Percentiles rank a stretch among this genome's conserved stretches.
These are phyloP conservation scores for Zaprionus nigranus DNA, from an alignment of 1,140 invertebrate species.

Conservation along the genomic window DNA sequence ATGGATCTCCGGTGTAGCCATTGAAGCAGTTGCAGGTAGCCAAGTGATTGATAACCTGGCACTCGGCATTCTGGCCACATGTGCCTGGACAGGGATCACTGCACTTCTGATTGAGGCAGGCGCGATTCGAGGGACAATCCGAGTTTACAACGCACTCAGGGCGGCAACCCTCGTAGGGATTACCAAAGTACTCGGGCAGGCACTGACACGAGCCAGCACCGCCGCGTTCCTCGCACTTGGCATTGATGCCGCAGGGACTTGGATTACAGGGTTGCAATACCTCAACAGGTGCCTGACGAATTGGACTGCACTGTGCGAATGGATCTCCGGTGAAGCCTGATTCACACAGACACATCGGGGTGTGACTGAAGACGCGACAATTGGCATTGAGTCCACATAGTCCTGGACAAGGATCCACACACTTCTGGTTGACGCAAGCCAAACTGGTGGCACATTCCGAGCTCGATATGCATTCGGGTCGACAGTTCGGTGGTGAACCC, in stretches of 20 bases:
- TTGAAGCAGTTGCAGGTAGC: slow-evolving; percentile 89
- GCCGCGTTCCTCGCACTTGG: slow-evolving; percentile 89
- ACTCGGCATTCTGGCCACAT: slow-evolving; percentile 89
- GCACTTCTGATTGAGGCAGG: slow-evolving; percentile 92
- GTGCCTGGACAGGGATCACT: slow-evolving; percentile 91
- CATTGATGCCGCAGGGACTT: slow-evolving; percentile 90
- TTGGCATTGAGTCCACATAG: slow-evolving; percentile 71
- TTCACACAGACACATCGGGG: slow-evolving; percentile 85
- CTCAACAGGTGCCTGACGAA: slow-evolving; percentile 85
- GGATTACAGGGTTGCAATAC: slow-evolving; percentile 84
- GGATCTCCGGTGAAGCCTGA: slow-evolving; percentile 86
- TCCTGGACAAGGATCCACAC: slow-evolving; percentile 85
- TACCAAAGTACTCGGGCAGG: slow-evolving; percentile 89
- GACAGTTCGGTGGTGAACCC: slow-evolving; percentile 91
- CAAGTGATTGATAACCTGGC: slow-evolving; percentile 89
- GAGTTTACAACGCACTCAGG: slow-evolving; percentile 91
- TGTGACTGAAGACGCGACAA: slow-evolving; percentile 81
- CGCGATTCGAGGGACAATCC: slow-evolving; percentile 89
- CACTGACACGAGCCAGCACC: slow-evolving; percentile 90
- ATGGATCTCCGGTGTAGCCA: slow-evolving; percentile 91
- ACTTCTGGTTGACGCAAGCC: slow-evolving; percentile 87
- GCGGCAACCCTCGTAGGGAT: slow-evolving; percentile 89
- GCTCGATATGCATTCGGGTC: slow-evolving; percentile 92
- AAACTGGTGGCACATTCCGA: slow-evolving; percentile 92
- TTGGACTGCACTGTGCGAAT: slow-evolving; percentile 86